Evolutionary conservation across 2,113 vertebrate species (phyloP).

Genomic region (Mirounga angustirostris): DNA sequence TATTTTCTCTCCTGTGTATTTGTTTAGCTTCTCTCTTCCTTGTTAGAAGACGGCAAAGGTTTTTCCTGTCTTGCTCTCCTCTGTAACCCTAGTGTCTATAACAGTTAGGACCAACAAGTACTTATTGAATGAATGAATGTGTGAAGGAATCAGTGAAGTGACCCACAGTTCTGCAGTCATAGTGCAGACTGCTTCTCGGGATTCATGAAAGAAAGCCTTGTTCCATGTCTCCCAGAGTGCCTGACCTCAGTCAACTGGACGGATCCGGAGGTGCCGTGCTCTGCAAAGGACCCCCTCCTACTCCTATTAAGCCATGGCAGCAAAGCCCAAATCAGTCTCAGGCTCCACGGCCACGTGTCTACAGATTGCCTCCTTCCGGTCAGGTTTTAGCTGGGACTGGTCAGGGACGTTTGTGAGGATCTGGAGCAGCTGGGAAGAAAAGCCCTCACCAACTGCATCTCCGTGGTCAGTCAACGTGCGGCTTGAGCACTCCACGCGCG

Average conservation of each 20-base stretch:
- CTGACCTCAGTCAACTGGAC: neutral
- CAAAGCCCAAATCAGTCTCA: neutral
- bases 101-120: neutral
- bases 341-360: fast-evolving
- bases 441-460: neutral
- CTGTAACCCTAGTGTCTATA: neutral
- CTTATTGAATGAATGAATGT: neutral
- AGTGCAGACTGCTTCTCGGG: neutral
- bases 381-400: neutral
- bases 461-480: fast-evolving
- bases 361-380: neutral
- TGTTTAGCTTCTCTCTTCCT: neutral
- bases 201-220: neutral
- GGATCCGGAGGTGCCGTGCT: neutral
- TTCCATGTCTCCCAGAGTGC: neutral
- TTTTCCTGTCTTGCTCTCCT: neutral
- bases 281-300: neutral
- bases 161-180: neutral
- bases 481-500: neutral
- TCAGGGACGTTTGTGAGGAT: neutral
- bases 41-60: neutral
- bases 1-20: neutral
- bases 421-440: neutral
- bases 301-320: neutral
- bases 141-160: neutral